Percentiles rank a stretch among this genome's conserved stretches.
These are phyloP conservation scores for Eupelmus urozonus DNA, from an alignment of 2,888 invertebrate genomes.

Conservation along the genomic window DNA sequence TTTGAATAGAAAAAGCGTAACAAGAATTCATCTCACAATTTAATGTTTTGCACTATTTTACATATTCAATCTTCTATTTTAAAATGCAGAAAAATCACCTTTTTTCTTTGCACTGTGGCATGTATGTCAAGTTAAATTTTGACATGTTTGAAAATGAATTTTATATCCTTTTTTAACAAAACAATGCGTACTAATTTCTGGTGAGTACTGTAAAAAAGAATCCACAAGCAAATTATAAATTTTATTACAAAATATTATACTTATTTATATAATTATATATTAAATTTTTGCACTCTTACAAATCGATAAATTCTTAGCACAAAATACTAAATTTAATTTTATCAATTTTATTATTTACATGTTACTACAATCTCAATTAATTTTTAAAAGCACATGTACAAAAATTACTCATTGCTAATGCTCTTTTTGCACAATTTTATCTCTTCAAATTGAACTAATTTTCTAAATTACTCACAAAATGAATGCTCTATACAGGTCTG, in stretches of 20 bases:
- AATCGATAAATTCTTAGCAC: too few relatives aligned
- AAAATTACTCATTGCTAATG: too few relatives aligned
- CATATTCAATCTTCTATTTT: neutral
- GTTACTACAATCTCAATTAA: too few relatives aligned
- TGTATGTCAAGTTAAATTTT: neutral
- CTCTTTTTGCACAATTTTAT: neutral
- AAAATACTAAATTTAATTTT: too few relatives aligned
- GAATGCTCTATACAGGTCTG: conserved; percentile 67
- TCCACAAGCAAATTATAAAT: too few relatives aligned
- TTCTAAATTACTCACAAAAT: conserved; percentile 17
- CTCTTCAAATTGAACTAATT: neutral
- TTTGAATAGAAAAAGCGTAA: neutral
- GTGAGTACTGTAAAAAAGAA: conserved; percentile 2
- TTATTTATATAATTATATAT: too few relatives aligned
- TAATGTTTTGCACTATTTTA: conserved; percentile 9
- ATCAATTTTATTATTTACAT: too few relatives aligned
- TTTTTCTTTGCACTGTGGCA: conserved; percentile 7
- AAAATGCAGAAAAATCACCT: conserved; percentile 14
- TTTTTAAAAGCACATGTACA: too few relatives aligned
- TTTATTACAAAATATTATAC: too few relatives aligned
- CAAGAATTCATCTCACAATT: neutral
- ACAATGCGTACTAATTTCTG: neutral
- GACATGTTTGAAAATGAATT: neutral
- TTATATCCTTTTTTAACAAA: neutral
- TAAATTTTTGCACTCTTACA: too few relatives aligned